Percentiles rank a stretch among this genome's conserved stretches.
Conservation (phyloP, 2,113 vertebrate species). For the Anguilla rostrata region DNA sequence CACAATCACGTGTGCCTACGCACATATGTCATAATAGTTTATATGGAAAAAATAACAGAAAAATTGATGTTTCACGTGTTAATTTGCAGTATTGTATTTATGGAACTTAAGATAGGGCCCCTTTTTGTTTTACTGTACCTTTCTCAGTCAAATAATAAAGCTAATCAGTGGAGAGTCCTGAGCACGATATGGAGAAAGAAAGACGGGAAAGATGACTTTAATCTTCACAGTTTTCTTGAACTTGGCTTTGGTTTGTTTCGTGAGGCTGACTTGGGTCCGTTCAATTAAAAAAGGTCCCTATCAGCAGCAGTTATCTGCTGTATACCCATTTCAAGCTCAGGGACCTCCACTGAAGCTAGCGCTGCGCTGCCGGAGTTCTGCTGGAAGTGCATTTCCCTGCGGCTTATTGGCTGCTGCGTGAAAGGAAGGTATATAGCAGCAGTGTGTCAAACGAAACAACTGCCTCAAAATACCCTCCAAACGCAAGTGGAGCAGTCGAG, state of each 20-base stretch:
- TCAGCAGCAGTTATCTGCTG: neutral
- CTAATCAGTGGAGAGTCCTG: neutral
- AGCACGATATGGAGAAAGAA: neutral
- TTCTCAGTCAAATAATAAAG: neutral
- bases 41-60: too few relatives aligned
- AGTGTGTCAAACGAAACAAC: conserved; percentile 9
- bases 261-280: neutral
- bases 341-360: neutral
- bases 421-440: conserved; percentile 31
- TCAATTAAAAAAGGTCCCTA: neutral
- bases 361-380: neutral
- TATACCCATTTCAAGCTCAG: neutral
- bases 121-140: neutral
- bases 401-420: conserved; percentile 27
- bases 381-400: neutral
- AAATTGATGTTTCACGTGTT: too few relatives aligned
- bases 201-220: too few relatives aligned
- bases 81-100: too few relatives aligned
- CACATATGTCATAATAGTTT: too few relatives aligned
- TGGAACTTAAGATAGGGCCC: too few relatives aligned
- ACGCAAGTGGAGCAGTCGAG: conserved; percentile 19
- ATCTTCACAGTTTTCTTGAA: too few relatives aligned
- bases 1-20: too few relatives aligned
- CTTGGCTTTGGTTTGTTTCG: too few relatives aligned
- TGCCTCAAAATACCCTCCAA: conserved; percentile 20